Conservation (phyloP, 2,888 invertebrate species). For the Tenthredo amoena region DNA sequence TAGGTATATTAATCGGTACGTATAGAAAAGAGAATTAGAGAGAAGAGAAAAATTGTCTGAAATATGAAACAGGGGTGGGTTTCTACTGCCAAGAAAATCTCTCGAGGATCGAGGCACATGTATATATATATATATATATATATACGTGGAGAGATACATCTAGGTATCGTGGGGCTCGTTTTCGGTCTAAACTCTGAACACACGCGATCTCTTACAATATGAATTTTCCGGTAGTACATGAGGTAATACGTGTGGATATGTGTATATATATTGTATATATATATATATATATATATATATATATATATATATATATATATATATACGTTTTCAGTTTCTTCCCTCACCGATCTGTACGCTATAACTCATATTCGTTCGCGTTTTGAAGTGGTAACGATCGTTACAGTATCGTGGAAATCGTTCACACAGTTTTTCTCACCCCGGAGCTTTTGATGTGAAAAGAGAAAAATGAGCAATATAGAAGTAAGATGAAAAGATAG, state of each 20-base stretch:
- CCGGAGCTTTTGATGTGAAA: too few species aligned
- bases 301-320: background rate
- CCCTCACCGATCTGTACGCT: too few species aligned
- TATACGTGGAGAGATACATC: background rate
- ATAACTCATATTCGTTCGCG: too few species aligned
- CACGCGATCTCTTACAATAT: slow-evolving; percentile 2
- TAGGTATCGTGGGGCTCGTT: background rate
- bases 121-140: background rate
- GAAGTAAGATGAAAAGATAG: background rate
- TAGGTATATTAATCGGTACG: too few species aligned
- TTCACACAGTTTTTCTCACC: too few species aligned
- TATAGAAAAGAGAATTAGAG: background rate
- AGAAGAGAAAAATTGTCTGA: background rate
- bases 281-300: too few species aligned
- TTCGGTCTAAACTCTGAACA: background rate
- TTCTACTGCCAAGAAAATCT: background rate
- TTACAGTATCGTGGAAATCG: too few species aligned
- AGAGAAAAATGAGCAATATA: background rate
- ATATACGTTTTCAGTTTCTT: background rate
- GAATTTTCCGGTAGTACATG: background rate
- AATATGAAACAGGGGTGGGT: background rate
- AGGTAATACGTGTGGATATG: background rate
- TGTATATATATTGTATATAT: too few species aligned
- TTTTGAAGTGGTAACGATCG: too few species aligned
- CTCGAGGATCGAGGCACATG: background rate